Evolutionary conservation across 2,797 vertebrate species (phyloP), one percentile per base, ranked within the genome.

Genomic region (Pseudochaenichthys georgianus): DNA sequence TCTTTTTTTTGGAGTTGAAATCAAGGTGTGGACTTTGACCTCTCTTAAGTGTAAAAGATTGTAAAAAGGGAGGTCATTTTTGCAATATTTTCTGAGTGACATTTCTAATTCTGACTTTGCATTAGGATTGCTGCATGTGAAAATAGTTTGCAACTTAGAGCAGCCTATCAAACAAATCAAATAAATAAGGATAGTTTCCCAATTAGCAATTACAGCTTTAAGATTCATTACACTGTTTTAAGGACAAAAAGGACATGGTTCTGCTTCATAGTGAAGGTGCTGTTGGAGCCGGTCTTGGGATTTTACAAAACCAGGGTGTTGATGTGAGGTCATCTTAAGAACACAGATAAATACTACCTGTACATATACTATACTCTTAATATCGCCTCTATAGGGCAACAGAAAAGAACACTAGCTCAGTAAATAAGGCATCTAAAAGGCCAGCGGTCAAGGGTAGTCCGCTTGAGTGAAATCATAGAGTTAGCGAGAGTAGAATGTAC

Each of bases 351-450:
- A 95, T 94, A 94, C 85, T 94, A 94, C 80, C 86, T 91, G 64
- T 88, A 92, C 92, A 87, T 92, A 94, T 93, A 94, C 75, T 85
- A 91, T 76, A 92, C 86, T 93, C 86, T 87, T 91, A 91, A 92
- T 91, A 91, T 92, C 60, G 46, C 85, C 87, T 91, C 75, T 87
- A 85, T 71, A 85, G 87, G 89, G 88, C 88, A 89, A 92, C 78
- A 71, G 74, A 92, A 91, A 89, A 84, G 70, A 91, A 89, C 69
- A 82, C 89, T 83, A 92, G 91, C 91, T 94, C 90, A 86, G 90
- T 92, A 93, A 95, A 94, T 95, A 95, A 95, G 95, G 95, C 94
- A 94, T 95, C 90, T 94, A 94, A 95, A 92, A 91, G 90, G 91
- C 92, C 90, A 94, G 93, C 91, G 87, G 90, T 88, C 89, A 88